Evolutionary conservation across 2,113 vertebrate genomes (phyloP), one percentile per base, ranked within the genome.

Genomic region (Equus przewalskii): DNA sequence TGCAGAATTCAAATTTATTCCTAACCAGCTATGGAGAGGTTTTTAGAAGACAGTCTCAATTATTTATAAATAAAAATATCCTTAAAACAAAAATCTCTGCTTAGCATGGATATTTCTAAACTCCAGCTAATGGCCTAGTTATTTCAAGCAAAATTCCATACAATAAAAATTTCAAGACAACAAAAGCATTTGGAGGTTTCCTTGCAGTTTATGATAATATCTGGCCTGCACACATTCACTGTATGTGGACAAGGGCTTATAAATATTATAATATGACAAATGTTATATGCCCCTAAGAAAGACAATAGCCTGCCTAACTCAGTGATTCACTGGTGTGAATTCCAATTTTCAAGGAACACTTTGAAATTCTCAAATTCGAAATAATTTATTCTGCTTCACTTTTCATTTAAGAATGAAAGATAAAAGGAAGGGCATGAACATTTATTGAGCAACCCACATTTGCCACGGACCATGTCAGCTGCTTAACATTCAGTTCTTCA

Each of bases 131-230:
- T n/a, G 41, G 24, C 9, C 54, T 89, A 60, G 30, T 96, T 90
- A 94, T 58, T 94, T 95, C 54, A 96, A 91, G 65, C 9, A 95
- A 98, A 96, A 87, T 90, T 36, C 24, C 92, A 95, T 13, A 49
- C 44, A 91, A 79, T n/a, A 94, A 88, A 88, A 92, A 91, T 76
- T 80, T 84, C 64, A 92, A 56, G 33, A 79, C 11, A 64, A 84
- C 44, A 92, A 65, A 94, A 5, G 16, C 64, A 93, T 81, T 82
- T 88, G 64, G 67, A 80, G 22, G 26, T 75, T 86, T 95, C n/a
- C 15, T 58, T 93, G 62, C 44, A 75, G 36, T 76, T 97, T 80
- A 69, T 64, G 49, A n/a, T 92, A 95, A 93, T 83, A 93, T 67
- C 5, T 60, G 75, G 22, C 4, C 11, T 72, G 7, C 5, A 72